Evolutionary conservation across 2,113 vertebrate species (phyloP).

Genomic region (Calyptommatus sinebrachiatus): DNA sequence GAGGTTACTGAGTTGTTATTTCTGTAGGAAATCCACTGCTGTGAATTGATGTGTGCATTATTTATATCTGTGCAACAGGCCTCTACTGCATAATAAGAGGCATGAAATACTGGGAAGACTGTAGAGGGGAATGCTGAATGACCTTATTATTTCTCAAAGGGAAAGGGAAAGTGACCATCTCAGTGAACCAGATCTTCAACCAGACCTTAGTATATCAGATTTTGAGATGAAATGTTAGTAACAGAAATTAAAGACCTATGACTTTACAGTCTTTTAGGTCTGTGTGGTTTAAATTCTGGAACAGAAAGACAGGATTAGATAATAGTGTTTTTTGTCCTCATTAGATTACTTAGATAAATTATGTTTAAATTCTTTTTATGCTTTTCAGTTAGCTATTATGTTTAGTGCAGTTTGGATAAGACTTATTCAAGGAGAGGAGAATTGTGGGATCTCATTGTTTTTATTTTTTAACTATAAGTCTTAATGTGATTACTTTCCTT

Average conservation of each 20-base stretch:
- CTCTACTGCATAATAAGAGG: slow-evolving; percentile 33
- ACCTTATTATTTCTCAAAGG: slow-evolving; percentile 30
- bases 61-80: slow-evolving; percentile 57
- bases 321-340: neutral
- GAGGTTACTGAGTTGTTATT: slow-evolving; percentile 63
- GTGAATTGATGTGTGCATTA: slow-evolving; percentile 55
- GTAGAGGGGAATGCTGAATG: slow-evolving; percentile 38
- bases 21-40: slow-evolving; percentile 52
- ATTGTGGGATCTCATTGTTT: too few relatives aligned
- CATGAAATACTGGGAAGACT: slow-evolving; percentile 31
- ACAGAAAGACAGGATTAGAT: neutral
- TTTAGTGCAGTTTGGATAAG: too few relatives aligned
- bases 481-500: too few relatives aligned
- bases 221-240: neutral
- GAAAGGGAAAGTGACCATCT: slow-evolving; percentile 23
- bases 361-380: too few relatives aligned
- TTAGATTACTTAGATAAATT: too few relatives aligned
- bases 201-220: neutral
- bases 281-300: neutral
- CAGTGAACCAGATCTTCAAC: slow-evolving; percentile 32
- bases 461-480: too few relatives aligned
- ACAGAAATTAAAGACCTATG: neutral
- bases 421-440: too few relatives aligned
- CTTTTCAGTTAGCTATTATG: too few relatives aligned
- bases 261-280: neutral